phyloP scores from a whole-genome alignment of 92 coral and sea anemone species.

The Phymanthus crucifer region DNA sequence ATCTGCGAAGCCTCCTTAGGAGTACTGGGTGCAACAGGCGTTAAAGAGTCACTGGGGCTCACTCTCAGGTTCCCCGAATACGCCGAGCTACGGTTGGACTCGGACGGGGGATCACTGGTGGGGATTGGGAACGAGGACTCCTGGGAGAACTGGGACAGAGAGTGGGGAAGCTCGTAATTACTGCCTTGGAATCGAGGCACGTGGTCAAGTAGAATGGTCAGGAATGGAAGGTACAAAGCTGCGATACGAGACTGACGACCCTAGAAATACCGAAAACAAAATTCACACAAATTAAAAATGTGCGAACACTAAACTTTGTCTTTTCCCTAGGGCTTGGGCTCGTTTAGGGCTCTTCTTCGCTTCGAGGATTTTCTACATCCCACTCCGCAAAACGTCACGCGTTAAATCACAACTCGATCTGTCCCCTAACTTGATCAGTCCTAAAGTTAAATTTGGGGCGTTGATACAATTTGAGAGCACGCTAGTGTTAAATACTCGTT shows the following conservation, averaged over 20 bases:
- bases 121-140: conserved; percentile 56
- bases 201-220: conserved; percentile 88
- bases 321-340: no score
- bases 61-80: conserved; percentile 68
- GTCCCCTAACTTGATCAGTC: no score
- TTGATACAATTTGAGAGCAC: no score
- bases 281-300: not conserved
- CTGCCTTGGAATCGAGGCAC: conserved; percentile 98
- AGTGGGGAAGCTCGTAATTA: conserved; percentile 77
- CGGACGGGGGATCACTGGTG: conserved; percentile 62
- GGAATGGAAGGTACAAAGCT: conserved; percentile 93
- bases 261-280: conserved; percentile 29
- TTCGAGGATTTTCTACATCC: no score
- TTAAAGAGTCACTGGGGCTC: conserved; percentile 89
- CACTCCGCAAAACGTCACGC: no score
- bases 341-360: no score
- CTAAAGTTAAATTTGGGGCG: no score
- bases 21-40: conserved; percentile 66
- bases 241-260: conserved; percentile 91
- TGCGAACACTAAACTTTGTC: no score
- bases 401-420: no score
- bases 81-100: conserved; percentile 91
- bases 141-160: conserved; percentile 73
- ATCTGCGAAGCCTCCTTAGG: conserved; percentile 92
- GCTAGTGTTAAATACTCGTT: not conserved